These are phyloP conservation scores for Selenia dentaria DNA, from an alignment of 2,888 invertebrate genomes.

Conservation along the genomic window DNA sequence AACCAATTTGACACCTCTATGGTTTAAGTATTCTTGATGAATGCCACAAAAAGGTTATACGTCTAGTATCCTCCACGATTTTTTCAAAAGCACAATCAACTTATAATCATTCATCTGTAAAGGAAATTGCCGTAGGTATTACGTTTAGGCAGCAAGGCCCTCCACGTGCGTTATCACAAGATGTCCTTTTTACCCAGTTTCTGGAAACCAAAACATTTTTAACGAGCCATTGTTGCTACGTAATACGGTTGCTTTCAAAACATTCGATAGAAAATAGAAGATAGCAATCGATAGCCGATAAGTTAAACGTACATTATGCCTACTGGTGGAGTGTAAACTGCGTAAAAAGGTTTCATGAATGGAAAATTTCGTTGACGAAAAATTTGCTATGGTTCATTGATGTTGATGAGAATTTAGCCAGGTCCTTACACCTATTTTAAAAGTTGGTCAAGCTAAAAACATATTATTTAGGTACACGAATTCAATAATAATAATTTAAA, in stretches of 20 bases:
- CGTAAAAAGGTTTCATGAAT: conserved; percentile 5
- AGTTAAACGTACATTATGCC: not conserved
- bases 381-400: not conserved
- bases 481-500: no score
- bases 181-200: conserved; percentile 75
- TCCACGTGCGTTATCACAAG: conserved; percentile 60
- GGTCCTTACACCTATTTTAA: no score
- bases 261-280: conserved; percentile 43
- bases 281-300: conserved; percentile 50
- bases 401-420: no score
- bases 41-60: no score
- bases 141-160: not conserved
- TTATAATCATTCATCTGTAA: no score
- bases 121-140: no score
- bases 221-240: conserved; percentile 67
- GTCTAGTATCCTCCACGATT: no score
- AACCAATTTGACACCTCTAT: no score
- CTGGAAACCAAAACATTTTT: conserved; percentile 42
- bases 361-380: conserved; percentile 2
- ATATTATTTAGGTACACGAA: no score
- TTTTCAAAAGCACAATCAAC: no score
- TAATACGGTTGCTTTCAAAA: conserved; percentile 51
- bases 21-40: no score
- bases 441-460: no score
- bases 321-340: not conserved